Percentiles rank a stretch among this genome's conserved stretches.
Conservation (phyloP, 2,888 invertebrate genomes). For the Microchrysa polita region DNA sequence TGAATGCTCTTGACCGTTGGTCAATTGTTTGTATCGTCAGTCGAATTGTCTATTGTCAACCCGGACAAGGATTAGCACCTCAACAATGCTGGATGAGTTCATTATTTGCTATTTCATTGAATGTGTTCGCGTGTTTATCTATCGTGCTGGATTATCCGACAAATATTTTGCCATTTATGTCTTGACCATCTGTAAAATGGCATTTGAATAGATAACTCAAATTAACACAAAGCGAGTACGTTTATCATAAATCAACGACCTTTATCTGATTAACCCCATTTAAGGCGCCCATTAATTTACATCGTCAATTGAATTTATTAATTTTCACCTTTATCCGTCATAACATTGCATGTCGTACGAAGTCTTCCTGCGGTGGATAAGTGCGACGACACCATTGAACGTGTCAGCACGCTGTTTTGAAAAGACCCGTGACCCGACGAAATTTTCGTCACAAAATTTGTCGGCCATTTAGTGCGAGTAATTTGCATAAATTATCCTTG, state of each 20-base stretch:
- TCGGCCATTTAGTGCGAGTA: slow-evolving; percentile 47
- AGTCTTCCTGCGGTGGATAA: too few species aligned
- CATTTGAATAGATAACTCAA: neutral
- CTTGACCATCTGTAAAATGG: neutral
- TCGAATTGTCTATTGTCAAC: neutral
- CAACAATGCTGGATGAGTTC: neutral
- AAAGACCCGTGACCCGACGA: neutral
- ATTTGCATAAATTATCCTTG: slow-evolving; percentile 65
- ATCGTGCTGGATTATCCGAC: neutral
- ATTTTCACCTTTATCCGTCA: slow-evolving; percentile 13
- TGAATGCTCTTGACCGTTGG: neutral
- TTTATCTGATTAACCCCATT: slow-evolving; percentile 42
- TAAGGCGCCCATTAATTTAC: slow-evolving; percentile 46
- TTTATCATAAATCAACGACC: slow-evolving; percentile 47
- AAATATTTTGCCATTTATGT: neutral
- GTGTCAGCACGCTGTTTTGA: too few species aligned
- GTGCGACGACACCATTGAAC: too few species aligned
- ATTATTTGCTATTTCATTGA: slow-evolving; percentile 2
- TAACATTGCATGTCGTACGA: neutral
- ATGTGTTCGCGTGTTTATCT: neutral
- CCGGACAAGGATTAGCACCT: slow-evolving; percentile 7
- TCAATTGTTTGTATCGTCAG: neutral
- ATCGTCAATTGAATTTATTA: slow-evolving; percentile 47
- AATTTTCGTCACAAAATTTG: slow-evolving; percentile 37
- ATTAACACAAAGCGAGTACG: slow-evolving; percentile 1